Conservation (phyloP, 2,113 vertebrate genomes). For the Coreoperca whiteheadi region DNA sequence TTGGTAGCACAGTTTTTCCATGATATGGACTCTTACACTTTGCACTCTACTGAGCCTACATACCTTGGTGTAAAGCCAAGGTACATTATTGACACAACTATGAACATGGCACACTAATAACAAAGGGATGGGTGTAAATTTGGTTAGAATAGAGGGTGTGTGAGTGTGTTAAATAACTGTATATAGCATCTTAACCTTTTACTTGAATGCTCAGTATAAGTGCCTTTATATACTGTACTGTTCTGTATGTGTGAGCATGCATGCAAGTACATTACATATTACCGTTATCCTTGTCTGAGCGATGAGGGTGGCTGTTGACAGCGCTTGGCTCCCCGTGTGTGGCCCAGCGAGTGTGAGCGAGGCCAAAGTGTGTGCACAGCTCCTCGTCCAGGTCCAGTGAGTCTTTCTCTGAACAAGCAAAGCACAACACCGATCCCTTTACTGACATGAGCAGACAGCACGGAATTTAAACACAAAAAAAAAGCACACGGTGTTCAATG, state of each 20-base stretch:
- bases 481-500: background rate
- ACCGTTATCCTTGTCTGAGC: slow-evolving; percentile 96
- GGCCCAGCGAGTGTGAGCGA: slow-evolving; percentile 98
- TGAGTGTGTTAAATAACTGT: background rate
- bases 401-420: slow-evolving; percentile 87
- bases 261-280: slow-evolving; percentile 49
- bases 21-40: background rate
- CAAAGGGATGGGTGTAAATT: background rate
- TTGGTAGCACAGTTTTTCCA: background rate
- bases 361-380: slow-evolving; percentile 92
- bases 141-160: background rate
- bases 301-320: slow-evolving; percentile 95
- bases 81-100: background rate
- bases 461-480: background rate
- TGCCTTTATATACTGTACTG: background rate
- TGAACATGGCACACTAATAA: background rate
- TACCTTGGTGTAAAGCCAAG: background rate
- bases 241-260: background rate
- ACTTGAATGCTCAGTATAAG: background rate
- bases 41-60: background rate
- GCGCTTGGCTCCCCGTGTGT: slow-evolving; percentile 93
- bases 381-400: slow-evolving; percentile 89
- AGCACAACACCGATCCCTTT: background rate
- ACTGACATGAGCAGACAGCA: slow-evolving; percentile 5
- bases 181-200: no score